A percentile compares a stretch with the other conserved stretches of the same genome.
phyloP scores from a whole-genome alignment of 2,113 vertebrate species.

The Galeopterus variegatus region DNA sequence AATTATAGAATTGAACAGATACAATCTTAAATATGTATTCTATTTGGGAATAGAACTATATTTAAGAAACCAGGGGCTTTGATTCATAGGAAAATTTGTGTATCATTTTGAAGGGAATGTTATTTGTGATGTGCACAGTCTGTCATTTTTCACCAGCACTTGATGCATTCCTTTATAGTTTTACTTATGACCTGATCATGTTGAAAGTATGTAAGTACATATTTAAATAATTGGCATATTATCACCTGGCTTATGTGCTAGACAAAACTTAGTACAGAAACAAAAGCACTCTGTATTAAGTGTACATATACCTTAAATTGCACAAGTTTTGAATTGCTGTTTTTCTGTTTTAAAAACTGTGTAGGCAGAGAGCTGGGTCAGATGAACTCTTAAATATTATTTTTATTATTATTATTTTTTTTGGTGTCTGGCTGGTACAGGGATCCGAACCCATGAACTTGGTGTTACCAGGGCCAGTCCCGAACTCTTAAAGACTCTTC shows the following conservation, averaged over 20 bases:
- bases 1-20: background rate
- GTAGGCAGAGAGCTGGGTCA: background rate
- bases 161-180: constrained; percentile 4
- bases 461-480: too few species aligned
- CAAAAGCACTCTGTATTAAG: background rate
- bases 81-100: background rate
- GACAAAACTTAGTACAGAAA: background rate
- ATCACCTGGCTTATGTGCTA: background rate
- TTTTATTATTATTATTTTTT: too few species aligned
- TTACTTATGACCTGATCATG: background rate
- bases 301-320: background rate
- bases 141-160: constrained; percentile 34
- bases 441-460: too few species aligned
- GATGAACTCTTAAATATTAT: background rate
- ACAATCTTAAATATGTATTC: background rate
- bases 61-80: background rate
- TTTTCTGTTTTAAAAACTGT: background rate
- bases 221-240: background rate
- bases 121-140: background rate
- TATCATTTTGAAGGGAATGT: background rate
- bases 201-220: background rate
- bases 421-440: too few species aligned
- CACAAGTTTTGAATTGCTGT: background rate
- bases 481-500: background rate
- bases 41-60: background rate